A percentile compares a stretch with the other conserved stretches of the same genome.
These are phyloP conservation scores for Mamestra brassicae DNA, from an alignment of 2,888 invertebrate genomes.

Conservation along the genomic window DNA sequence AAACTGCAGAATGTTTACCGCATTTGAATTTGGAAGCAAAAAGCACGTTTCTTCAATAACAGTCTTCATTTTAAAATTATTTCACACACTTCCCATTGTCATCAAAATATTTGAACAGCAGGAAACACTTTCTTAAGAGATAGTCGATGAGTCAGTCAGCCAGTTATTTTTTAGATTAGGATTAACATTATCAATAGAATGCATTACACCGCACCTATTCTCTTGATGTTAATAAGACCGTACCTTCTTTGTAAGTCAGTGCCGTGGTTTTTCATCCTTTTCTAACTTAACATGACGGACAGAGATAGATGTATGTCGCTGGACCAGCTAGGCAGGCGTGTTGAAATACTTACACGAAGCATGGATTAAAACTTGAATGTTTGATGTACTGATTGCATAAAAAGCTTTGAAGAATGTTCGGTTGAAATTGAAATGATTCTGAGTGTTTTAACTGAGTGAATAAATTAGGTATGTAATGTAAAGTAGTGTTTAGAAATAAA, in stretches of 20 bases:
- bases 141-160: slow-evolving; percentile 54
- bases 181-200: slow-evolving; percentile 71
- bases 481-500: slow-evolving; percentile 38
- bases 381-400: slow-evolving; percentile 78
- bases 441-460: slow-evolving; percentile 50
- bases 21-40: not conserved
- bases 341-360: slow-evolving; percentile 88
- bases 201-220: slow-evolving; percentile 77
- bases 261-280: slow-evolving; percentile 61
- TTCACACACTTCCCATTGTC: slow-evolving; percentile 22
- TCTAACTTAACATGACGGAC: slow-evolving; percentile 61
- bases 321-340: slow-evolving; percentile 79
- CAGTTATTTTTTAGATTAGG: slow-evolving; percentile 66
- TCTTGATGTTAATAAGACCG: slow-evolving; percentile 76
- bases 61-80: not conserved
- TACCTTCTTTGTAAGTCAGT: slow-evolving; percentile 69
- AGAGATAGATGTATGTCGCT: slow-evolving; percentile 66
- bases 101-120: slow-evolving; percentile 49
- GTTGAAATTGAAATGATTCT: slow-evolving; percentile 54
- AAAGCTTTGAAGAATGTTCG: slow-evolving; percentile 61
- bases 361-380: slow-evolving; percentile 87
- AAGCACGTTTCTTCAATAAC: not conserved
- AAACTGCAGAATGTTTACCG: not conserved
- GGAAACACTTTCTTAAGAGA: slow-evolving; percentile 46
- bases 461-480: slow-evolving; percentile 52